A percentile compares a stretch with the other conserved stretches of the same genome.
phyloP scores from a whole-genome alignment of 2,888 invertebrate genomes.

The Empis stercorea region DNA sequence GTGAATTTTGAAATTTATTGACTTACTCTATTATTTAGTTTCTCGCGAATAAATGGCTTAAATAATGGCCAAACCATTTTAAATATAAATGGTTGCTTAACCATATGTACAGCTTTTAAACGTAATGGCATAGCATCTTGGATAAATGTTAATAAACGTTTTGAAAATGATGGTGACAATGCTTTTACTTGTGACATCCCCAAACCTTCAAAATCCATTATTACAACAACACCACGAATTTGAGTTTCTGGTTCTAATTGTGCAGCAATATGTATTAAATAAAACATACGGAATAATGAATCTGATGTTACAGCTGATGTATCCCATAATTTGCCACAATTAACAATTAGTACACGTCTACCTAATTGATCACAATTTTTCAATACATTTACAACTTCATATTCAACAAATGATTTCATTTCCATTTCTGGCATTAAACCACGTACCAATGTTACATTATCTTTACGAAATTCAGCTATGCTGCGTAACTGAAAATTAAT shows the following conservation, averaged over 20 bases:
- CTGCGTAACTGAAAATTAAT: constrained; percentile 65
- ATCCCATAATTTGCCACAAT: constrained; percentile 64
- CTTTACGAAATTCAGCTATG: constrained; percentile 60
- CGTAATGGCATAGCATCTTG: constrained; percentile 79
- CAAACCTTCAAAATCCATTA: constrained; percentile 72
- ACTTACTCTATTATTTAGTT: constrained; percentile 62
- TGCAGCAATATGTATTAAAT: constrained; percentile 66
- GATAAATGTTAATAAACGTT: constrained; percentile 64
- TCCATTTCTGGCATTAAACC: constrained; percentile 56
- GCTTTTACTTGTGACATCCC: constrained; percentile 60
- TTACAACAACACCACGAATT: constrained; percentile 64
- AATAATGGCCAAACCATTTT: constrained; percentile 75
- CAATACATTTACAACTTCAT: constrained; percentile 64
- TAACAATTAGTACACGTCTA: constrained; percentile 59
- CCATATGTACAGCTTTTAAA: constrained; percentile 73
- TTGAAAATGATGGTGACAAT: constrained; percentile 59
- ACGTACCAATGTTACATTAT: constrained; percentile 49
- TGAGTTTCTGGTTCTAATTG: constrained; percentile 64
- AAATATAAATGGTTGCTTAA: constrained; percentile 73
- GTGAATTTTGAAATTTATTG: no score
- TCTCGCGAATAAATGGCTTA: constrained; percentile 69
- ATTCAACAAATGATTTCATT: constrained; percentile 51
- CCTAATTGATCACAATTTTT: constrained; percentile 63
- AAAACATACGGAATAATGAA: constrained; percentile 65
- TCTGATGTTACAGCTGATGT: constrained; percentile 59